A percentile compares a stretch with the other conserved stretches of the same genome.
These are phyloP conservation scores for Scaptomyza polygonia DNA, from an alignment of 2,888 invertebrate species.

Conservation along the genomic window DNA sequence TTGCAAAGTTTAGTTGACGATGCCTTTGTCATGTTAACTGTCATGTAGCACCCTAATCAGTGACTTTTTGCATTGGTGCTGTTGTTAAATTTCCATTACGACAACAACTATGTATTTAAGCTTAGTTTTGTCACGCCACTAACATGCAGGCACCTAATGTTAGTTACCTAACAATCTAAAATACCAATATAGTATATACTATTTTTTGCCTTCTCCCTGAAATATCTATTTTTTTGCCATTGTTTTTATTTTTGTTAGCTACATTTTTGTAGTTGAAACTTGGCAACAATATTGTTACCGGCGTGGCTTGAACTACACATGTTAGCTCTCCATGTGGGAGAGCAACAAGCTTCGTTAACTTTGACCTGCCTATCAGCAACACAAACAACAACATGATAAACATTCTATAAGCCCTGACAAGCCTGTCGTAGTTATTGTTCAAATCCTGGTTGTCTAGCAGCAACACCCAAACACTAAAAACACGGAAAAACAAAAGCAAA, in stretches of 20 bases:
- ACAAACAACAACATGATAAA: constrained; percentile 21
- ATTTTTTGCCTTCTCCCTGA: constrained; percentile 33
- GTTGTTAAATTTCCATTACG: constrained; percentile 31
- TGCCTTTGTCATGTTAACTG: constrained; percentile 68
- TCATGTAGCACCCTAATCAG: constrained; percentile 50
- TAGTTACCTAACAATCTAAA: constrained; percentile 4
- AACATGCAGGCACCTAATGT: constrained; percentile 22
- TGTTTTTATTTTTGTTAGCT: constrained; percentile 12
- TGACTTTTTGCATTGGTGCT: constrained; percentile 21
- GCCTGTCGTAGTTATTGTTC: constrained; percentile 60
- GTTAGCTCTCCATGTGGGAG: constrained; percentile 45
- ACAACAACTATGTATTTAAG: constrained; percentile 14
- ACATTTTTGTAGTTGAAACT: constrained; percentile 30
- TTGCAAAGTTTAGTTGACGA: constrained; percentile 23
- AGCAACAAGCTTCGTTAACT: constrained; percentile 75
- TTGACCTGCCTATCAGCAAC: constrained; percentile 46
- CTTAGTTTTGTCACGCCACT: constrained; percentile 31
- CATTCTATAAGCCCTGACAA: constrained; percentile 35
- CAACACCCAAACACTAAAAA: constrained; percentile 19
- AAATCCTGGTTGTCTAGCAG: constrained; percentile 54
- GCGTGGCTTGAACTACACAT: constrained; percentile 43
- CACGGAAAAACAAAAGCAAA: constrained; percentile 26
- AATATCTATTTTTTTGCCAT: constrained; percentile 26
- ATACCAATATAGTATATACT: constrained; percentile 43
- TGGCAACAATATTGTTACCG: constrained; percentile 40